Percentiles rank a stretch among this genome's conserved stretches.
Conservation (phyloP, 2,888 invertebrate genomes). For the Microctonus hyperodae region DNA sequence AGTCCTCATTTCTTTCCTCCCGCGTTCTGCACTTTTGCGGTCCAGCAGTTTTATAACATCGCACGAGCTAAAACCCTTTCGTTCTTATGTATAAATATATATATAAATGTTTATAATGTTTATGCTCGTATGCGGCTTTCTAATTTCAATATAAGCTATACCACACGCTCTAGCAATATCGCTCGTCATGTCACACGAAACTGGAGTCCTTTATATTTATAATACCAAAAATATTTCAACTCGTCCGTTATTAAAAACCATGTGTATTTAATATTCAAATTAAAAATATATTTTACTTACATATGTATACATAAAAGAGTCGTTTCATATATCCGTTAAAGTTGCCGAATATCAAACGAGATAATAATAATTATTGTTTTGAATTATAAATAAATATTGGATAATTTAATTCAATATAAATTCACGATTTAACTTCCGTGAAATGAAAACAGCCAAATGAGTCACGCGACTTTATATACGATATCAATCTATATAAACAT, state of each 20-base stretch:
- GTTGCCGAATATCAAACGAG: too few species aligned
- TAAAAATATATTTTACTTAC: neutral
- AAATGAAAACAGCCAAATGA: neutral
- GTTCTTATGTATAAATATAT: neutral
- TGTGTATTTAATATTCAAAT: neutral
- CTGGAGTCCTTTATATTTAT: slow-evolving; percentile 7
- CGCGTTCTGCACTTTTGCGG: slow-evolving; percentile 19
- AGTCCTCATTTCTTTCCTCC: neutral
- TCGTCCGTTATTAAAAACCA: too few species aligned
- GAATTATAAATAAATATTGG: neutral
- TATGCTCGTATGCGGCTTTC: slow-evolving; percentile 33
- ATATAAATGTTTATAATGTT: neutral
- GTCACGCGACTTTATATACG: neutral
- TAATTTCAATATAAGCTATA: slow-evolving; percentile 41
- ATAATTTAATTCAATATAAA: neutral
- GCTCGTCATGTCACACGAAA: slow-evolving; percentile 24
- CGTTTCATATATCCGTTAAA: too few species aligned
- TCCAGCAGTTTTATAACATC: slow-evolving; percentile 12
- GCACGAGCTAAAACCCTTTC: slow-evolving; percentile 30
- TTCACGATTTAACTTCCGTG: neutral
- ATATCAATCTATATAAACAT: slow-evolving; percentile 13
- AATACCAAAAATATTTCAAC: neutral
- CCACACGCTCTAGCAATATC: slow-evolving; percentile 28
- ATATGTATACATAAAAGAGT: too few species aligned
- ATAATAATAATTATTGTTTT: too few species aligned